These are phyloP conservation scores for Theonella swinhoei DNA, from an alignment of 37 sponge, comb jelly and placozoan species.

Conservation along the genomic window DNA sequence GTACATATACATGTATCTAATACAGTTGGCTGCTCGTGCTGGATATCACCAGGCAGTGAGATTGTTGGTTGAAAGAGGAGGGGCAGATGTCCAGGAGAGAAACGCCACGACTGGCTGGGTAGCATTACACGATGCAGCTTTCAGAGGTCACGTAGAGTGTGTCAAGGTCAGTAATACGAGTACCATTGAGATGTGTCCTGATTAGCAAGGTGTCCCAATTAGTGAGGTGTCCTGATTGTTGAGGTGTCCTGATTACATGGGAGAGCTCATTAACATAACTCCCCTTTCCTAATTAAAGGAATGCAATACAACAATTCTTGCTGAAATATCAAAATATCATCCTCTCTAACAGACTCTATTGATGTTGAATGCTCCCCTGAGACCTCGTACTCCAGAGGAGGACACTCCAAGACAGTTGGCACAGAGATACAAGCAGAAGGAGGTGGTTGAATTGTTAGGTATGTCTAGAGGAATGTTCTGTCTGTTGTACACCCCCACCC, in stretches of 20 bases:
- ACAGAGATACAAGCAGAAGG: conserved; percentile 60
- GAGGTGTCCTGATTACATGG: no score
- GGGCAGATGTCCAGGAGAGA: conserved; percentile 89
- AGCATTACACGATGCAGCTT: conserved; percentile 95
- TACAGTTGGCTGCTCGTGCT: conserved; percentile 70
- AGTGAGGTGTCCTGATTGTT: no score
- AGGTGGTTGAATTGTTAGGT: conserved; percentile 77
- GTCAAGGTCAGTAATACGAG: not conserved
- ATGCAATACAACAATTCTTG: no score
- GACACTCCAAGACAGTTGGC: conserved; percentile 88
- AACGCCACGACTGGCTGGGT: conserved; percentile 93
- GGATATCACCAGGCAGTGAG: conserved; percentile 41
- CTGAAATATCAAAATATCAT: no score
- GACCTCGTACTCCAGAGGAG: conserved; percentile 87
- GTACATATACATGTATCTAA: no score
- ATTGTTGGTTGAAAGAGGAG: conserved; percentile 61
- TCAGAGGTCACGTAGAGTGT: conserved; percentile 70
- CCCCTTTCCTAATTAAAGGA: no score
- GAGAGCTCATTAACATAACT: no score
- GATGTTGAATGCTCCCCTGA: conserved; percentile 77
- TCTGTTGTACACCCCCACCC: not conserved
- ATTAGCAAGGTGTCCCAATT: no score
- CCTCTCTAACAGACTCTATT: conserved; percentile 60
- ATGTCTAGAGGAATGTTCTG: not conserved
- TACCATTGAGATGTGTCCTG: no score